A percentile compares a stretch with the other conserved stretches of the same genome.
These are phyloP conservation scores for Drosophila repleta DNA, from an alignment of 1,140 invertebrate species.

Conservation along the genomic window DNA sequence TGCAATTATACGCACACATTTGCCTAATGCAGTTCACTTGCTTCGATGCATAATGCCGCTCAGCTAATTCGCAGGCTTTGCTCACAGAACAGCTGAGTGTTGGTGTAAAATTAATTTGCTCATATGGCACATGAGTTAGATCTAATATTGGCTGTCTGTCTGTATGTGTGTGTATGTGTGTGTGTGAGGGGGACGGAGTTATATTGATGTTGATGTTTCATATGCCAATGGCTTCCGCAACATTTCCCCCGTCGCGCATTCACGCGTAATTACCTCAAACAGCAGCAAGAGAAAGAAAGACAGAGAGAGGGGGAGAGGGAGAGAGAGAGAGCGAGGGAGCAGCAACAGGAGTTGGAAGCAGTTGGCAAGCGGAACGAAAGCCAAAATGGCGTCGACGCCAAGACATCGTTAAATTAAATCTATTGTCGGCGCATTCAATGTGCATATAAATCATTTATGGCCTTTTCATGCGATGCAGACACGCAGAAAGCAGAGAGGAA, in stretches of 20 bases:
- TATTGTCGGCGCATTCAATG: conserved; percentile 75
- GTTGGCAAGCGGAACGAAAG: conserved; percentile 36
- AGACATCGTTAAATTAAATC: conserved; percentile 76
- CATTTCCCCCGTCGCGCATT: conserved; percentile 35
- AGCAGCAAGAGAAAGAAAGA: not conserved
- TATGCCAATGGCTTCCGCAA: conserved; percentile 22
- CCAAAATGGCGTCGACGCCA: conserved; percentile 66
- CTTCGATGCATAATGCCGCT: not conserved
- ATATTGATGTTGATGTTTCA: conserved; percentile 53
- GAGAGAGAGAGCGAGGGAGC: not conserved
- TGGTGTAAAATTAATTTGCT: conserved; percentile 59
- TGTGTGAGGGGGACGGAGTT: too few relatives aligned
- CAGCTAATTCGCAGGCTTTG: conserved; percentile 4
- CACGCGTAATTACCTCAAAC: conserved; percentile 67
- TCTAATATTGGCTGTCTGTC: conserved; percentile 40
- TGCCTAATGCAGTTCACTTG: conserved; percentile 41
- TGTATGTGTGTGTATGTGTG: not conserved
- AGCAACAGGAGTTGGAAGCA: conserved; percentile 6
- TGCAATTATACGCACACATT: not conserved
- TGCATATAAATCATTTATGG: conserved; percentile 76
- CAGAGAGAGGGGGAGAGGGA: not conserved
- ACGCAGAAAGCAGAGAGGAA: conserved; percentile 21
- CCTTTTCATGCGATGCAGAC: conserved; percentile 44
- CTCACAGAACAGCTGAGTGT: conserved; percentile 39
- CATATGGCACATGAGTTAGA: conserved; percentile 59